Base-by-base conservation (phyloP, 2,113 vertebrate genomes). In the Mystacornis crossleyi region DNA sequence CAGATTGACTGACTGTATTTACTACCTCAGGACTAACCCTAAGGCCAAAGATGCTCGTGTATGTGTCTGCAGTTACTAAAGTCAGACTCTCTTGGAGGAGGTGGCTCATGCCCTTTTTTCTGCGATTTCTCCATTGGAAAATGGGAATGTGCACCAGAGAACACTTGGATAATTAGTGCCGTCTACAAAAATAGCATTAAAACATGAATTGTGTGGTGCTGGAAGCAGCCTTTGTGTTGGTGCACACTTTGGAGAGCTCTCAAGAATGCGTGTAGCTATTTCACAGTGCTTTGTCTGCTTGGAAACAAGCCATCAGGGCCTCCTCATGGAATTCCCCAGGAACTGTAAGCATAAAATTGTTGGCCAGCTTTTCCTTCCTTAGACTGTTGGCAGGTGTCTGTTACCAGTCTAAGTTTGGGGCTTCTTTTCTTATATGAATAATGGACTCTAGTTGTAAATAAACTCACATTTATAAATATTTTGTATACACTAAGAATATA, bases 21-120 rank as follows among this genome's bases (percentile, higher is more conserved):
- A 95, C 98, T 98, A 98, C 98, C 98, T 98, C 98, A 98, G 95
- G 91, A 94, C 95, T 93, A 82, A 94, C 81, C 97, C 94, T 94
- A 81, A 88, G 95, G 97, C 97, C 98, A 98, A 98, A 97, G 77
- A 97, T 94, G 89, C 93, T 97, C 69, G 1, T 86, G 64, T 75
- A 28, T 42, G n/a, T 92, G 91, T 90, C 97, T 97, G 33, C 86
- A 62, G 9, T 67, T 65, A 36, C 62, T 57, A 28, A 89, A 64
- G 66, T 24, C 75, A 34, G 23, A 15, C 47, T 84, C 47, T 16
- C 11, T 31, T 7, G 48, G 54, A 92, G 77, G 73, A 67, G 53
- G 73, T 65, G 78, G 45, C 85, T 33, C 77, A 3, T 61, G n/a
- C 72, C 38, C 54, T 57, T 91, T 87, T 83, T 83, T 67, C 91